Conservation (phyloP, 2,888 invertebrate species). For the Drosophila mayaguana region DNA sequence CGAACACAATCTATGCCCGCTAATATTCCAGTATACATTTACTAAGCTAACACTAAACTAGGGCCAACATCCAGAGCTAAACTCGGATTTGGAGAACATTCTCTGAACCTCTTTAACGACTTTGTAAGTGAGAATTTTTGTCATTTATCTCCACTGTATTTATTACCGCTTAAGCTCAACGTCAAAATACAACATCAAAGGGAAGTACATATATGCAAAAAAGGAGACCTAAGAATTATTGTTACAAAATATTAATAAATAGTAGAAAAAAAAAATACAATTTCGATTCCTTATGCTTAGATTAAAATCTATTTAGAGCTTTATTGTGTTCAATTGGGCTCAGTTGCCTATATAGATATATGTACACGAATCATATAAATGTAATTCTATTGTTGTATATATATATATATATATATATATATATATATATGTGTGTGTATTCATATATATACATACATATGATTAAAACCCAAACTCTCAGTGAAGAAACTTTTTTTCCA, state of each 20-base stretch:
- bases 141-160: conserved; percentile 17
- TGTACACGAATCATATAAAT: conserved; percentile 20
- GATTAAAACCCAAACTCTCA: conserved; percentile 46
- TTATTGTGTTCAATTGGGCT: conserved; percentile 70
- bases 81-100: neutral
- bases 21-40: conserved; percentile 48
- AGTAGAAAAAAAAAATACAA: neutral
- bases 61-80: conserved; percentile 1
- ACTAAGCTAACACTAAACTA: conserved; percentile 11
- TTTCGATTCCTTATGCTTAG: conserved; percentile 31
- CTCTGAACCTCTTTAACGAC: neutral
- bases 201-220: neutral
- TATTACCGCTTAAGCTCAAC: conserved; percentile 44
- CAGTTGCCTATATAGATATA: conserved; percentile 18
- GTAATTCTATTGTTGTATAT: conserved; percentile 39
- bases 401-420: conserved; percentile 3
- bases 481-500: conserved; percentile 16
- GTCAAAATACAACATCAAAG: neutral
- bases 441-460: conserved; percentile 11
- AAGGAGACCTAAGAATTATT: conserved; percentile 3
- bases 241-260: neutral
- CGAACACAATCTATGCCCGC: conserved; percentile 17
- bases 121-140: conserved; percentile 13
- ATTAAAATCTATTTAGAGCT: conserved; percentile 61
- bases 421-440: conserved; percentile 20